phyloP scores from a whole-genome alignment of 2,797 vertebrate genomes.

The Dipus sagitta region DNA sequence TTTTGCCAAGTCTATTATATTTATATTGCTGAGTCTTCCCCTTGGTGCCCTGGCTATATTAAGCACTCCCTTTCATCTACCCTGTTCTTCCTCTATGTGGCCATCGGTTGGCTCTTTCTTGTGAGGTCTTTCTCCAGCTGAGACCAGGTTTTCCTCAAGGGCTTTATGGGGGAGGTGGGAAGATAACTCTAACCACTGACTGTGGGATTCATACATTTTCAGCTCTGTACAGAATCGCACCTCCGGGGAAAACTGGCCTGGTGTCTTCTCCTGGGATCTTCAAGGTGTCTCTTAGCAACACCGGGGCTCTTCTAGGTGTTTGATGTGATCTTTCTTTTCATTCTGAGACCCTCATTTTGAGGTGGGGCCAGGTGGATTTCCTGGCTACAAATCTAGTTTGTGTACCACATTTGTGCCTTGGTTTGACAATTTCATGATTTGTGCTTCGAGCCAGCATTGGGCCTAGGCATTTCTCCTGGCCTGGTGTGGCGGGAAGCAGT shows the following conservation, averaged over 20 bases:
- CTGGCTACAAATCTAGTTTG: background rate
- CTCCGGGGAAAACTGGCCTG: background rate
- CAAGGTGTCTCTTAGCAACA: background rate
- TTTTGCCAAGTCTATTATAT: too few species aligned
- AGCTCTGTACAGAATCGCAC: background rate
- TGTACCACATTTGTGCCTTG: too few species aligned
- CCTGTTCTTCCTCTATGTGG: background rate
- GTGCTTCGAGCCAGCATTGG: background rate
- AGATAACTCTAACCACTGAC: background rate
- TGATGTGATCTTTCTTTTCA: background rate
- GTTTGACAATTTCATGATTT: background rate
- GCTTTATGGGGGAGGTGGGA: background rate
- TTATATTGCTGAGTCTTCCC: too few species aligned
- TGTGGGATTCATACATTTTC: background rate
- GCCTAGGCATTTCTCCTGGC: background rate
- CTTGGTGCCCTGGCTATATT: background rate
- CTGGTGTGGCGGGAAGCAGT: too few species aligned
- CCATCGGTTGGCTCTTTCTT: background rate
- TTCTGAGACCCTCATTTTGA: background rate
- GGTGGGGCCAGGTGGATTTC: background rate
- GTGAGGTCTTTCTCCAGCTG: background rate
- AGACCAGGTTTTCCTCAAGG: slow-evolving; percentile 12
- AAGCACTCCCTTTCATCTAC: background rate
- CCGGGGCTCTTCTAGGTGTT: background rate
- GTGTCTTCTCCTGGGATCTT: background rate